These are phyloP conservation scores for Umimayanthus kanabou DNA, from an alignment of 92 coral and sea anemone genomes.

Conservation along the genomic window DNA sequence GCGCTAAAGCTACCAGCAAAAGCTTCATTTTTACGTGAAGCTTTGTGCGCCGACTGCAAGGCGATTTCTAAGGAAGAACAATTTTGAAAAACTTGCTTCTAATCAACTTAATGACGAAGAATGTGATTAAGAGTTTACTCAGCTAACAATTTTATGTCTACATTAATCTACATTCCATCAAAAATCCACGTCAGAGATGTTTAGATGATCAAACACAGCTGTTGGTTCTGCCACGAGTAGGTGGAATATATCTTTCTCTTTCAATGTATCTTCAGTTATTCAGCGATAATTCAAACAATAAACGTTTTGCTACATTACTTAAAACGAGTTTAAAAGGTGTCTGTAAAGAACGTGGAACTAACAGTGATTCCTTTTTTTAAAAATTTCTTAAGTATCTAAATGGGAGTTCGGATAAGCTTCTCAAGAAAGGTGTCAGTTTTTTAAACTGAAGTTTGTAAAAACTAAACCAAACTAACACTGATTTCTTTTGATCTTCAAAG, in stretches of 20 bases:
- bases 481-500: too few species aligned
- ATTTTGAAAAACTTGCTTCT: not conserved
- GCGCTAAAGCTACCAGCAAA: constrained; percentile 1
- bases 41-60: constrained; percentile 10
- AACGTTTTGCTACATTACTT: not conserved
- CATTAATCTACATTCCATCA: not conserved
- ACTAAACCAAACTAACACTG: too few species aligned
- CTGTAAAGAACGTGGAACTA: not conserved
- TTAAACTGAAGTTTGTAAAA: too few species aligned
- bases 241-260: not conserved
- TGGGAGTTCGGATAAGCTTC: not conserved
- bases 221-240: not conserved
- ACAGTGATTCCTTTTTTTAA: too few species aligned
- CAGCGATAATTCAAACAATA: not conserved
- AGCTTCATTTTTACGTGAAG: constrained; percentile 28
- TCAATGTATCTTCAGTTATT: not conserved
- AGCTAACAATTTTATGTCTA: constrained; percentile 11
- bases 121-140: not conserved
- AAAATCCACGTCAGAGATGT: constrained; percentile 24
- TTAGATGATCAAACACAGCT: constrained; percentile 24
- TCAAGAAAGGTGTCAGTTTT: too few species aligned
- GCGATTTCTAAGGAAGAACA: not conserved
- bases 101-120: constrained; percentile 1
- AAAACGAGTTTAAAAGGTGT: not conserved
- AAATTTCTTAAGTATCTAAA: too few species aligned